These are phyloP conservation scores for Astreopora myriophthalma DNA, from an alignment of 64 coral and sea anemone genomes.

Conservation along the genomic window DNA sequence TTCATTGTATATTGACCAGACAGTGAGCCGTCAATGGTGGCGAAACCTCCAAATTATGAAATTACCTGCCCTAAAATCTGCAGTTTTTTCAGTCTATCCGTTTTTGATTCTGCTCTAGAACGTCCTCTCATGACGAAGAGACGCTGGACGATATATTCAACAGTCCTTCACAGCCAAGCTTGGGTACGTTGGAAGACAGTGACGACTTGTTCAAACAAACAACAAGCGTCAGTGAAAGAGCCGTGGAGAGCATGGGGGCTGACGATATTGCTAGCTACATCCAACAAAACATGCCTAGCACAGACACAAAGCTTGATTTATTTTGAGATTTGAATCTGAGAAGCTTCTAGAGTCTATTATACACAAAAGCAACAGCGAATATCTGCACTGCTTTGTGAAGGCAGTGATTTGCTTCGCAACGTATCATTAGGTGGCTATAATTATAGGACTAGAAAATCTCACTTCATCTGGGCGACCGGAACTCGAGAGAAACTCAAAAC, in stretches of 20 bases:
- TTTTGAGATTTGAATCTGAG: conserved; percentile 29
- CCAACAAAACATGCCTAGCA: conserved; percentile 69
- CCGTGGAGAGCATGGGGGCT: conserved; percentile 55
- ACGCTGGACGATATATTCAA: conserved; percentile 94
- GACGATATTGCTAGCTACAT: conserved; percentile 92
- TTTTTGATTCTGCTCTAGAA: conserved; percentile 25
- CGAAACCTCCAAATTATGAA: too few relatives aligned
- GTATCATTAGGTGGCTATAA: too few relatives aligned
- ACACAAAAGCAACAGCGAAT: not conserved
- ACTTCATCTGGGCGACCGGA: too few relatives aligned
- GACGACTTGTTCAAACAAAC: conserved; percentile 78
- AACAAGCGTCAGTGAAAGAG: not conserved
- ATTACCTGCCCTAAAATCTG: too few relatives aligned
- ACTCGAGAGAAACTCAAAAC: too few relatives aligned
- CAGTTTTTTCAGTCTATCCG: not conserved
- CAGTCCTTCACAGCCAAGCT: conserved; percentile 12
- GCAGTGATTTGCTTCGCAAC: too few relatives aligned
- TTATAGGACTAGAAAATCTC: too few relatives aligned
- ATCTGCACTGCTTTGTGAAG: too few relatives aligned
- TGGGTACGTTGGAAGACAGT: conserved; percentile 71
- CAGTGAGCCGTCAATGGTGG: too few relatives aligned
- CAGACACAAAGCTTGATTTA: conserved; percentile 72
- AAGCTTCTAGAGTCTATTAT: not conserved
- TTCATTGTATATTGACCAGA: too few relatives aligned
- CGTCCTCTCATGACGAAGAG: conserved; percentile 81